Evolutionary conservation across 2,888 invertebrate genomes (phyloP).

Genomic region (Nudaria mundana): DNA sequence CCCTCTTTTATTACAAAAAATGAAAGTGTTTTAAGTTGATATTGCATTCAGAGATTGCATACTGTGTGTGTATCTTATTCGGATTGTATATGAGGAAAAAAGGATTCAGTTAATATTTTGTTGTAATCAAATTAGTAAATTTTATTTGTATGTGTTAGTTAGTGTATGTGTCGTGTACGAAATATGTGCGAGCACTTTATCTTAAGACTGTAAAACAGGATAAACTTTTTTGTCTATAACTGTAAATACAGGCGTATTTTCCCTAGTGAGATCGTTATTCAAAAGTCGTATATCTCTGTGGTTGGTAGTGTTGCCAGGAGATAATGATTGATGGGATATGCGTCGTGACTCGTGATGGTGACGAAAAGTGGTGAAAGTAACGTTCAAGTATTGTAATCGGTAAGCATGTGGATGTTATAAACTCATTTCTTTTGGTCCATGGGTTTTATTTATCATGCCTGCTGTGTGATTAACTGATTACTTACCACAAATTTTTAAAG

Average conservation of each 20-base stretch:
- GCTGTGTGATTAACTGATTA: too few species aligned
- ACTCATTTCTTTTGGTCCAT: too few species aligned
- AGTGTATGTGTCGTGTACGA: neutral
- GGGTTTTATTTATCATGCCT: too few species aligned
- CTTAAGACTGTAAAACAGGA: too few species aligned
- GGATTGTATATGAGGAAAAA: neutral
- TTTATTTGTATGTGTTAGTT: neutral
- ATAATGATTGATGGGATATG: neutral
- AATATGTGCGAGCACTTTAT: too few species aligned
- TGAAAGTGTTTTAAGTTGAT: neutral
- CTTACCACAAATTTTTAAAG: too few species aligned
- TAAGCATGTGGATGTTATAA: neutral
- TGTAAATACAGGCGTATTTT: neutral
- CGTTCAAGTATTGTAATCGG: neutral
- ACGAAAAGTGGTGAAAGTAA: neutral
- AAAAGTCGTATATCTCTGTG: neutral
- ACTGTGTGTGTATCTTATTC: neutral
- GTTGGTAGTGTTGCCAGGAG: neutral
- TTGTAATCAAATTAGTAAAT: neutral
- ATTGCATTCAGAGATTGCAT: too few species aligned
- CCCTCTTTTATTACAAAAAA: conserved; percentile 1
- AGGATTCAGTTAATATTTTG: neutral
- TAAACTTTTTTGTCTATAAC: neutral
- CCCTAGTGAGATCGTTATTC: too few species aligned
- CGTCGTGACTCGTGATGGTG: neutral